A percentile compares a stretch with the other conserved stretches of the same genome.
Evolutionary conservation across 2,888 invertebrate species (phyloP).

Genomic region (Dolomedes plantarius): DNA sequence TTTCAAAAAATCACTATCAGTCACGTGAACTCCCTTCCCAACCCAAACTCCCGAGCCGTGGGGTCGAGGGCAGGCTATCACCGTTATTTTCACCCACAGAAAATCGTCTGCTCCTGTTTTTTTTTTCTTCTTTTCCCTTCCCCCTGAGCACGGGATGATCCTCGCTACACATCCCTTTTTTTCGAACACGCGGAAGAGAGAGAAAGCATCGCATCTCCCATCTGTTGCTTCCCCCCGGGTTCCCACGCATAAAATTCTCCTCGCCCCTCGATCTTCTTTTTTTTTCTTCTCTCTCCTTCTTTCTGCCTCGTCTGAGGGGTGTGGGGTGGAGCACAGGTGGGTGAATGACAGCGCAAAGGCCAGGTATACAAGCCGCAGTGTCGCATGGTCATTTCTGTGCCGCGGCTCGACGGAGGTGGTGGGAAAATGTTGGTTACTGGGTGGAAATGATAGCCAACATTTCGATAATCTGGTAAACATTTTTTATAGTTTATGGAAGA

Average conservation of each 20-base stretch:
- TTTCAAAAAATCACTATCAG: too few species aligned
- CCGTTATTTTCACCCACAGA: constrained; percentile 7
- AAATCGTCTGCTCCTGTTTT: not conserved
- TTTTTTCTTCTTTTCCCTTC: too few species aligned
- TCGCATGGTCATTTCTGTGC: not conserved
- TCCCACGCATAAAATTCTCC: constrained; percentile 29
- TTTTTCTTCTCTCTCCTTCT: too few species aligned
- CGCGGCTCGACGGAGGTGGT: not conserved
- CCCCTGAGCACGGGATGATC: too few species aligned
- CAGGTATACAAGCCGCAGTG: not conserved
- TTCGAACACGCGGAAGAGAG: not conserved
- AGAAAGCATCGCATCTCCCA: constrained; percentile 44
- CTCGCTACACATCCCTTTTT: not conserved
- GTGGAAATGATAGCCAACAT: not conserved
- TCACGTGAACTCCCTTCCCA: not conserved
- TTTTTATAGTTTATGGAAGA: too few species aligned
- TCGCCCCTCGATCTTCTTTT: not conserved
- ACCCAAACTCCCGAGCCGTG: not conserved
- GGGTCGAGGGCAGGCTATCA: not conserved
- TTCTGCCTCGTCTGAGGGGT: not conserved
- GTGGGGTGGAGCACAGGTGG: constrained; percentile 41
- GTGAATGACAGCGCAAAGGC: constrained; percentile 40
- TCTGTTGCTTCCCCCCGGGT: constrained; percentile 35
- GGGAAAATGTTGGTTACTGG: not conserved
- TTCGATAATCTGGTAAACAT: too few species aligned